Percentiles rank a stretch among this genome's conserved stretches.
These are phyloP conservation scores for Labeo catla DNA, from an alignment of 2,113 vertebrate species.

Conservation along the genomic window DNA sequence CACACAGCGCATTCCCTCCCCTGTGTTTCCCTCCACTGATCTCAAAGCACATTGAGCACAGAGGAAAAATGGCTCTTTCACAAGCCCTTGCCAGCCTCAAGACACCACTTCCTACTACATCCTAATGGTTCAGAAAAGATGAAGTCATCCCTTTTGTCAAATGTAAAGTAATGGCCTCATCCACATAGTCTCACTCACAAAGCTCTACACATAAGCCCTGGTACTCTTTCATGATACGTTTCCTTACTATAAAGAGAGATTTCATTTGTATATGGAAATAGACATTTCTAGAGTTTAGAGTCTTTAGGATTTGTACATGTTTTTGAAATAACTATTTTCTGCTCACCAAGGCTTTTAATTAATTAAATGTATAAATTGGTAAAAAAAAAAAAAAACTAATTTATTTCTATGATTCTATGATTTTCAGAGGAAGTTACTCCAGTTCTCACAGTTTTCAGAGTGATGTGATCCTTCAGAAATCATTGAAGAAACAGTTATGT, in stretches of 20 bases:
- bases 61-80: slow-evolving; percentile 49
- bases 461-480: neutral
- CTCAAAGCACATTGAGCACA: slow-evolving; percentile 35
- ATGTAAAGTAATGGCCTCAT: slow-evolving; percentile 5
- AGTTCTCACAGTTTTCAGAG: neutral
- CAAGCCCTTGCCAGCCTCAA: neutral
- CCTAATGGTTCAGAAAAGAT: slow-evolving; percentile 39
- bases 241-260: neutral
- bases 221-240: neutral
- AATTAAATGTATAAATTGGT: too few species aligned
- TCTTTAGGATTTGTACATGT: neutral
- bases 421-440: neutral
- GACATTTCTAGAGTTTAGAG: neutral
- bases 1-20: slow-evolving; percentile 30
- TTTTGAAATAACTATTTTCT: neutral
- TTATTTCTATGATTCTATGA: neutral
- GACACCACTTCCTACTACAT: slow-evolving; percentile 36
- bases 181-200: slow-evolving; percentile 7
- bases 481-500: neutral
- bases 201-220: neutral
- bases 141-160: slow-evolving; percentile 41
- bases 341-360: neutral
- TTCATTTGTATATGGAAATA: neutral
- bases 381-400: too few species aligned
- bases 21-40: neutral